Evolutionary conservation across 2,797 vertebrate genomes (phyloP), one percentile per base, ranked within the genome.

Genomic region (Lepidocolaptes lacrymiger): DNA sequence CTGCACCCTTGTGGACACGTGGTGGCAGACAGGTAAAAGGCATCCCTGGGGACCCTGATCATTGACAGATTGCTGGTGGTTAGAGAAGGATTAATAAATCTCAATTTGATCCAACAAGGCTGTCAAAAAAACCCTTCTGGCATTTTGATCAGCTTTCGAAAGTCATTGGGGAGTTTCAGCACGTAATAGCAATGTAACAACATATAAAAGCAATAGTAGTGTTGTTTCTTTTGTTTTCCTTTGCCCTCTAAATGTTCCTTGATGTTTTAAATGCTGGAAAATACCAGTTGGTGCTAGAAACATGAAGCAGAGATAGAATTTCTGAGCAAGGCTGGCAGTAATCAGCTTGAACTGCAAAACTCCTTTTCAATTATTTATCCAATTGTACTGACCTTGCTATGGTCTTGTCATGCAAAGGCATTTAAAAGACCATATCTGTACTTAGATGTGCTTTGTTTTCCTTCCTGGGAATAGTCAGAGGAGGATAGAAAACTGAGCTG

Each of bases 21-120:
- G 99, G 99, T 99, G 99, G 99, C 99, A 99, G 97, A 99, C 99
- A 92, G 99, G 99, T 99, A 98, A 98, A 89, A 64, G 32, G 24
- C 43, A 26, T 41, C 30, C 5, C 34, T 2, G 27, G 6, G 28
- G 14, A 39, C 22, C 48, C 67, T 72, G n/a, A 17, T 12, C 4
- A 1, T 3, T 74, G 34, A 2, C 5, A 16, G 30, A 41, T 32
- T 51, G 52, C 16, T 90, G 46, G 7, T 79, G 28, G 21, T 39
- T 48, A 52, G 44, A 74, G 41, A 32, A 58, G 37, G 30, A 46
- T 54, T 43, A n/a, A 23, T 24, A 27, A 14, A 6, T 56, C 71
- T 67, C 36, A 37, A 0, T 77, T 80, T 3, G 9, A 52, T 75
- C 36, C 37, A 41, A 36, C 0, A 5, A 71, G 21, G 36, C 71